Evolutionary conservation across 1,140 invertebrate species (phyloP).

Genomic region (Halotydeus destructor): DNA sequence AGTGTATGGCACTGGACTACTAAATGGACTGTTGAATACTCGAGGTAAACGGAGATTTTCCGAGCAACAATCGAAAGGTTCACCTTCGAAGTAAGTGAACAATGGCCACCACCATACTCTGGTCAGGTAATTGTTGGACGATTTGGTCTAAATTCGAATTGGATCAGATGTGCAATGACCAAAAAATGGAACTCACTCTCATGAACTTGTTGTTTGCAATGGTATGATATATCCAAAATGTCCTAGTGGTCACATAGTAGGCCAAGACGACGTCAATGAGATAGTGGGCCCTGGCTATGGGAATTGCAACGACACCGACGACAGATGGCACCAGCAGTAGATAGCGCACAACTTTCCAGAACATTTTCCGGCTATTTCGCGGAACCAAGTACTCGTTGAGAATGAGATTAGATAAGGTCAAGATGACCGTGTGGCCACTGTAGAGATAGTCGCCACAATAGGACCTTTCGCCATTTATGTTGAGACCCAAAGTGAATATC

Average conservation of each 20-base stretch:
- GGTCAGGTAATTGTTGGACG: constrained; percentile 36
- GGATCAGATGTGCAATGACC: too few relatives aligned
- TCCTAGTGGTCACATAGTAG: constrained; percentile 65
- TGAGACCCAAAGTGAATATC: neutral
- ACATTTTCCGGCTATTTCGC: neutral
- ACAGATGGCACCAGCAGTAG: constrained; percentile 38
- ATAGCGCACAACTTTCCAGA: constrained; percentile 40
- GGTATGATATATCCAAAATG: constrained; percentile 74
- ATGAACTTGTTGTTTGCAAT: constrained; percentile 13
- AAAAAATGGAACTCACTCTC: constrained; percentile 2
- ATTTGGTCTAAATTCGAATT: too few relatives aligned
- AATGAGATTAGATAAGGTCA: constrained; percentile 29
- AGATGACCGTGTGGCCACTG: constrained; percentile 65
- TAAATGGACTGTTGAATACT: too few relatives aligned
- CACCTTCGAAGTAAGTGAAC: constrained; percentile 53
- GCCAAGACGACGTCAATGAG: constrained; percentile 73
- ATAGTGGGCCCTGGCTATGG: constrained; percentile 68
- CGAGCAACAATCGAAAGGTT: constrained; percentile 1
- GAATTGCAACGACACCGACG: constrained; percentile 49
- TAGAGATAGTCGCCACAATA: constrained; percentile 76
- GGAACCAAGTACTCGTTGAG: neutral
- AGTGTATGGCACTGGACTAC: too few relatives aligned
- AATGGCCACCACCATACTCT: constrained; percentile 62
- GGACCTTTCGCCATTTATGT: constrained; percentile 63
- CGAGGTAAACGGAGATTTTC: too few relatives aligned